Evolutionary conservation across 2,113 vertebrate genomes (phyloP), one percentile per base, ranked within the genome.

Genomic region (Scortum barcoo): DNA sequence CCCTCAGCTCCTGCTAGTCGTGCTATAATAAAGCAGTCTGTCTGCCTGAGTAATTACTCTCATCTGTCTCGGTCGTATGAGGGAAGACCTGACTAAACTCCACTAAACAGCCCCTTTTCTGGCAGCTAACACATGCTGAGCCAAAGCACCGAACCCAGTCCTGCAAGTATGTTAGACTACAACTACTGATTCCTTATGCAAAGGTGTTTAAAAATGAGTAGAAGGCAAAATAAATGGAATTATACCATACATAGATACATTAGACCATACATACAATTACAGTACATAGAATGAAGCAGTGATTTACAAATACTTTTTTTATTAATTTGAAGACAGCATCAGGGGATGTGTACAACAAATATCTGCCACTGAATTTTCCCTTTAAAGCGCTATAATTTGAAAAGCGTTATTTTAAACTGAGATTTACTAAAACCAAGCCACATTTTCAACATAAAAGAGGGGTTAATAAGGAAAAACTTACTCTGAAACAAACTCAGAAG

Each of bases 11-110:
- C 76, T 30, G 75, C 66, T 73, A 26, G 75, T 73, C 80, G 85
- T 36, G 76, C 85, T 81, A 78, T 92, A 94, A 94, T 92, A 91
- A 93, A 93, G 91, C 85, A 33, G 66, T 72, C 82, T 78, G 84
- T 70, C 92, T 80, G 40, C 53, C 67, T 50, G 53, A 84, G 74
- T 95, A 94, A 96, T 94, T 91, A 86, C 90, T 68, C 73, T 86
- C 92, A 91, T 95, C 89, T 42, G 81, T 94, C 93, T 91, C 72
- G 62, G 87, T 75, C 54, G 13, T 61, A 72, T 60, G 54, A 85
- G 70, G 30, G n/a, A 50, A 62, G 42, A 85, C 67, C 72, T 4
- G 60, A 74, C 26, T 33, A 76, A 40, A 71, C 75, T 28, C 10
- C 12, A 17, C 36, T 30, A 67, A 42, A 42, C 0, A 2, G 40